These are phyloP conservation scores for Poeciliopsis paucimaculata DNA, from an alignment of 2,797 vertebrate genomes.

Conservation along the genomic window DNA sequence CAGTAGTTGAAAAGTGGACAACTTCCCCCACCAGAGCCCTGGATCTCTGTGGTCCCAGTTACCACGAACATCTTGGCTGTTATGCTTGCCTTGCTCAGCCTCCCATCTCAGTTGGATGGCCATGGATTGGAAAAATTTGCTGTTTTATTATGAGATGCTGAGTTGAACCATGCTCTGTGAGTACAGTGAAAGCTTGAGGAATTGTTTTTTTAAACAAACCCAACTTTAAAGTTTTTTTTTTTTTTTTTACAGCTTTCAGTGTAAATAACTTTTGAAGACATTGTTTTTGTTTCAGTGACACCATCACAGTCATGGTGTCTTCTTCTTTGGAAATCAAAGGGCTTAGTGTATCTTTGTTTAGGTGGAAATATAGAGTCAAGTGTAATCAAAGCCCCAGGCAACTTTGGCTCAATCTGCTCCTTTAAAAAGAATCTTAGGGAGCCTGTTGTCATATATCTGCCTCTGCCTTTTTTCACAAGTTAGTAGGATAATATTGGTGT, in stretches of 20 bases:
- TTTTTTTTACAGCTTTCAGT: not conserved
- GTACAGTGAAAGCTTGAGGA: not conserved
- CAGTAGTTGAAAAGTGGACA: not conserved
- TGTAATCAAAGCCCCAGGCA: conserved; percentile 49
- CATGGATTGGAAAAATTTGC: not conserved
- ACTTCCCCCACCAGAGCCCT: not conserved
- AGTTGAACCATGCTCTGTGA: not conserved
- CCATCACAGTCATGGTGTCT: conserved; percentile 3
- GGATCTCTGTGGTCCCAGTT: not conserved
- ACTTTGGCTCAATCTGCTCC: conserved; percentile 53
- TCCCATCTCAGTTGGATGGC: not conserved
- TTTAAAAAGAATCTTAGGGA: conserved; percentile 50
- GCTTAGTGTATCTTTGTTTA: conserved; percentile 52
- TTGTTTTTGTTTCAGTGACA: conserved; percentile 29
- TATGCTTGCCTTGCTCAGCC: not conserved
- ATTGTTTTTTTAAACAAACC: not conserved
- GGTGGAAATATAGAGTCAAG: conserved; percentile 59
- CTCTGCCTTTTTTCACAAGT: conserved; percentile 22
- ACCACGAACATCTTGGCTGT: not conserved
- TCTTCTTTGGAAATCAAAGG: conserved; percentile 49
- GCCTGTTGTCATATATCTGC: conserved; percentile 37
- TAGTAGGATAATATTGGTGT: conserved; percentile 33
- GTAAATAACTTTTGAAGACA: not conserved
- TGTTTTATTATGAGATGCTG: not conserved
- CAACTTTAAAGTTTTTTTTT: not conserved